Base-by-base conservation (phyloP, 2,797 vertebrate genomes). In the Artibeus jamaicensis region DNA sequence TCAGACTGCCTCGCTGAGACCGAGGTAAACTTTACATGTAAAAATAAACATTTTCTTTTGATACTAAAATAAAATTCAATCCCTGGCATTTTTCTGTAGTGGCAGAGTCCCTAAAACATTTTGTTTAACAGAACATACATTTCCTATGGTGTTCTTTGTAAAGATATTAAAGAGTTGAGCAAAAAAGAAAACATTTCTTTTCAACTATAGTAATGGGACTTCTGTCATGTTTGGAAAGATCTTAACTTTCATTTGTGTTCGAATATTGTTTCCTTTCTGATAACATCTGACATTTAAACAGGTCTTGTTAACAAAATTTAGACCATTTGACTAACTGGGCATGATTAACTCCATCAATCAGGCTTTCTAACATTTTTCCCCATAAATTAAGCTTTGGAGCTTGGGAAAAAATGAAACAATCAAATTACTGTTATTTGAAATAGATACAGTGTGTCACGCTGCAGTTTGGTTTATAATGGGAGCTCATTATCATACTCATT, bases 401-500 rank as follows among this genome's bases (percentile, higher is more conserved):
- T 97, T 96, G 96, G 96, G 97, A 97, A 97, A 94, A 93, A 95
- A 97, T 87, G 76, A 98, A 97, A 98, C 91, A 97, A 96, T 98
- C 92, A 98, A 95, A 95, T 89, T 89, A 98, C 97, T 98, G 82
- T 98, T 98, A 96, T 98, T 98, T 98, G 96, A 98, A 98, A 98
- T 97, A 98, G 98, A 95, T 77, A 93, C 89, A 92, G 85, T 98
- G 93, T 98, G 98, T 98, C 97, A 97, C 32, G 94, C 0, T 24
- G 86, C 93, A 96, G 97, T 98, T 98, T 96, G 88, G 98, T 98
- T 98, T 98, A 97, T 98, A 98, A 98, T 97, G 94, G 93, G 97
- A 95, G 34, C 95, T 98, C 97, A 98, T 98, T 98, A 98, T 95
- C 98, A 98, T 98, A 97, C 95, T 98, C 98, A 98, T 99, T 98